Conservation (phyloP, 2,888 invertebrate genomes). For the Chalcis sispes region DNA sequence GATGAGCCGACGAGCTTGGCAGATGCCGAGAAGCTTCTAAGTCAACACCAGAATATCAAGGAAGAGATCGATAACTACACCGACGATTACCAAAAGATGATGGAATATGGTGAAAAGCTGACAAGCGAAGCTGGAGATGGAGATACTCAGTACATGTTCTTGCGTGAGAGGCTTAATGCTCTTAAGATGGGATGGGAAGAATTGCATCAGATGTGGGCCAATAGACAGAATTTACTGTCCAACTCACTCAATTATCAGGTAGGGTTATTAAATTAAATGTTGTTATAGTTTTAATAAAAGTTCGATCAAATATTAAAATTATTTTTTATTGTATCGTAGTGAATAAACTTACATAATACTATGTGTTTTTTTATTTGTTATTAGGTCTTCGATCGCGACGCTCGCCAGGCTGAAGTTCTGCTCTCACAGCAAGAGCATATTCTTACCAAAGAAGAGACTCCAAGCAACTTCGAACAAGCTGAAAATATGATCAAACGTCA, state of each 20-base stretch:
- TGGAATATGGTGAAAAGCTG: slow-evolving; percentile 98
- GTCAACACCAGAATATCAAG: slow-evolving; percentile 98
- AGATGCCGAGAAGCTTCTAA: slow-evolving; percentile 97
- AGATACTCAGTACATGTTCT: slow-evolving; percentile 99
- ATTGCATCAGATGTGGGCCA: slow-evolving; percentile 99
- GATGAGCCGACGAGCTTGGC: slow-evolving; percentile 94
- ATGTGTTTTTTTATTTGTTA: neutral
- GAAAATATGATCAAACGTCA: slow-evolving; percentile 98
- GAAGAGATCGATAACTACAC: slow-evolving; percentile 99
- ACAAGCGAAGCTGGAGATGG: slow-evolving; percentile 88
- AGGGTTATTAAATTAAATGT: neutral
- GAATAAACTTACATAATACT: neutral
- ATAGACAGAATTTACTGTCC: slow-evolving; percentile 94
- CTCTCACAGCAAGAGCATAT: slow-evolving; percentile 99
- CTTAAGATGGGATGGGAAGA: slow-evolving; percentile 99
- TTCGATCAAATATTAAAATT: neutral
- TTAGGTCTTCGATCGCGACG: slow-evolving; percentile 93
- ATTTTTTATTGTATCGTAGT: neutral
- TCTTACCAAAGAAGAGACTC: slow-evolving; percentile 96
- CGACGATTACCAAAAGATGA: slow-evolving; percentile 99
- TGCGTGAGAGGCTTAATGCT: slow-evolving; percentile 97
- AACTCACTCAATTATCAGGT: slow-evolving; percentile 94
- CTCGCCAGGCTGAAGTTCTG: slow-evolving; percentile 97
- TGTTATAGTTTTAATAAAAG: neutral
- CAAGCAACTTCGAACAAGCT: slow-evolving; percentile 95